Evolutionary conservation across 2,888 invertebrate species (phyloP).

Genomic region (Nowickia ferox): DNA sequence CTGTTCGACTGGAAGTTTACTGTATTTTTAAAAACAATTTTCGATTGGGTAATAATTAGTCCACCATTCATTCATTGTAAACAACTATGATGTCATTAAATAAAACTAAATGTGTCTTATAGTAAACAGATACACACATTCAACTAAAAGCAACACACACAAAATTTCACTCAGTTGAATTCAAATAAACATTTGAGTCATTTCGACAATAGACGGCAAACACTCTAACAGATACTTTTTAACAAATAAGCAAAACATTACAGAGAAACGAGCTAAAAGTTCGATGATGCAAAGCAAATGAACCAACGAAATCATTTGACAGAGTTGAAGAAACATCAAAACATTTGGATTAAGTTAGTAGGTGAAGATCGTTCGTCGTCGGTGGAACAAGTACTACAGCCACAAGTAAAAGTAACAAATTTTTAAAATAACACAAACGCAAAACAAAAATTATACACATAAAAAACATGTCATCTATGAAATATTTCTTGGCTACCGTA

Average conservation of each 20-base stretch:
- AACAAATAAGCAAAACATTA: background rate
- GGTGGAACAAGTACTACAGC: slow-evolving; percentile 14
- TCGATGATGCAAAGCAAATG: slow-evolving; percentile 31
- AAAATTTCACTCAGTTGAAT: background rate
- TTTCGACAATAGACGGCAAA: background rate
- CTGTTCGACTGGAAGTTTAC: background rate
- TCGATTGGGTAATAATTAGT: background rate
- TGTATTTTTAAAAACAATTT: background rate
- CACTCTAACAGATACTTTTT: slow-evolving; percentile 4
- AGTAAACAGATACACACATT: slow-evolving; percentile 4
- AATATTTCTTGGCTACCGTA: slow-evolving; percentile 77
- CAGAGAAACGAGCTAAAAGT: slow-evolving; percentile 22
- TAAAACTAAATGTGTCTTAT: slow-evolving; percentile 14
- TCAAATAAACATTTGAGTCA: slow-evolving; percentile 15
- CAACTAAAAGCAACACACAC: background rate
- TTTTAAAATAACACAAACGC: slow-evolving; percentile 11
- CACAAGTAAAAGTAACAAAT: slow-evolving; percentile 20
- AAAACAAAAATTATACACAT: slow-evolving; percentile 19
- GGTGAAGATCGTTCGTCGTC: slow-evolving; percentile 55
- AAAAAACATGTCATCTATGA: slow-evolving; percentile 77
- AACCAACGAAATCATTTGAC: slow-evolving; percentile 16
- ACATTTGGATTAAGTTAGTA: slow-evolving; percentile 52
- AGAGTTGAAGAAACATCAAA: slow-evolving; percentile 50
- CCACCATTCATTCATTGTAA: background rate
- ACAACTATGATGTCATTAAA: slow-evolving; percentile 20